Evolutionary conservation across 2,888 invertebrate species (phyloP), one percentile per base, ranked within the genome.

Genomic region (Pachymerium ferrugineum): DNA sequence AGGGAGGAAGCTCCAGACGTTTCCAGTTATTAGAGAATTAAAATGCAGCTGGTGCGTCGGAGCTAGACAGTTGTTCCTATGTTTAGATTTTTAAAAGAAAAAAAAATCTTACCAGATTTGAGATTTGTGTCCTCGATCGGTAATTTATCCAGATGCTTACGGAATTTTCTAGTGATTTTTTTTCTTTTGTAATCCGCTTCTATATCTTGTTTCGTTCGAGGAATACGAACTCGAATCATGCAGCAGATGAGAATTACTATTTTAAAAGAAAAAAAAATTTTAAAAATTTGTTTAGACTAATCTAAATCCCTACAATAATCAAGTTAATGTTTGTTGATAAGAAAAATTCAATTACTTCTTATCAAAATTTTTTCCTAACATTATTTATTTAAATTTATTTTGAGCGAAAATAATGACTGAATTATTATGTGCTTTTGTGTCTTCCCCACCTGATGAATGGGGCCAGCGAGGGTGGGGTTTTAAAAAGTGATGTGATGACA

Each of bases 171-270:
- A 0, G 93, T 90, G 70, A 95, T 88, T 82, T 89, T 90, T 79
- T 92, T 89, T 22, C 95, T 86, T 79, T 92, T 89, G 83, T 91
- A 94, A 83, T 96, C 94, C 0, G 94, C 94, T 82, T 95, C 94
- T 76, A 97, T 96, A 83, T 96, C 94, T 83, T 95, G 94, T 82
- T 95, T 95, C 0, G 96, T 96, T 73, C 96, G 86, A 0, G 96
- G 96, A 78, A 97, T 91, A 38, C 96, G 89, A 83, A 94, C 92
- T 77, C 92, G 90, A 79, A 94, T 88, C 81, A 94, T 94, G 81
- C 95, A 96, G 82, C 95, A 96, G 73, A 94, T 84, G 80, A 93
- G 88, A 77, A 95, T 89, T 76, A 91, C 93, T 93, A 80, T 1
- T 83, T 84, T n/a, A 3, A 72, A 54, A 72, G 29, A 69, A 29